Conservation (phyloP, 2,797 vertebrate species). For the Synaphobranchus kaupii region DNA sequence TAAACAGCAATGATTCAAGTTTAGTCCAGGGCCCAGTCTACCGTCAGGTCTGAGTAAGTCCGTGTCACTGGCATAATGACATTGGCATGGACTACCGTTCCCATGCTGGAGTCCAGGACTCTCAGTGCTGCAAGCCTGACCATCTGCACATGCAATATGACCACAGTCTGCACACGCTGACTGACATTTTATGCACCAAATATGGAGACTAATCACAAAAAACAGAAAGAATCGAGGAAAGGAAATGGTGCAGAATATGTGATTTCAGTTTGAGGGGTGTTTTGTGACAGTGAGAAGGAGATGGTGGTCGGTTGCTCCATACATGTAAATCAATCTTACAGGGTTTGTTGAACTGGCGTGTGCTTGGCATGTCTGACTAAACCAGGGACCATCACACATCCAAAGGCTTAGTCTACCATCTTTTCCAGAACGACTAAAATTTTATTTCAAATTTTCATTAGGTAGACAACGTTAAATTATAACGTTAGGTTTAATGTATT, state of each 20-base stretch:
- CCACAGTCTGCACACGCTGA: background rate
- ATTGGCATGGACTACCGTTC: background rate
- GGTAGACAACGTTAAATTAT: background rate
- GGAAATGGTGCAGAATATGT: background rate
- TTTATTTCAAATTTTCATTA: background rate
- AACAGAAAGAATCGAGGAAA: background rate
- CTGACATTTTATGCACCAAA: background rate
- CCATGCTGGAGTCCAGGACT: background rate
- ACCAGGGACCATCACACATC: background rate
- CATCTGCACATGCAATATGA: conserved; percentile 10
- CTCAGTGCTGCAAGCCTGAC: background rate
- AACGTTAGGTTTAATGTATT: background rate
- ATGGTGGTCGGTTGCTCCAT: background rate
- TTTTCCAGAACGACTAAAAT: background rate
- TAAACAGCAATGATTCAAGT: background rate
- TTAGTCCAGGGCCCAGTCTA: background rate
- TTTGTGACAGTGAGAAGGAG: background rate
- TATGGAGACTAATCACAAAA: too few relatives aligned
- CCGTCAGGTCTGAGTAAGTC: background rate
- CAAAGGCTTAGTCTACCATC: background rate
- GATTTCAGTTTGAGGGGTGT: background rate
- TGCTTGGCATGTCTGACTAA: background rate
- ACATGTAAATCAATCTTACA: background rate
- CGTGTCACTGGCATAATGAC: background rate
- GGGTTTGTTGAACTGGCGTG: background rate